Evolutionary conservation across 1,140 invertebrate species (phyloP).

Genomic region (Drosophila nigrodunni): DNA sequence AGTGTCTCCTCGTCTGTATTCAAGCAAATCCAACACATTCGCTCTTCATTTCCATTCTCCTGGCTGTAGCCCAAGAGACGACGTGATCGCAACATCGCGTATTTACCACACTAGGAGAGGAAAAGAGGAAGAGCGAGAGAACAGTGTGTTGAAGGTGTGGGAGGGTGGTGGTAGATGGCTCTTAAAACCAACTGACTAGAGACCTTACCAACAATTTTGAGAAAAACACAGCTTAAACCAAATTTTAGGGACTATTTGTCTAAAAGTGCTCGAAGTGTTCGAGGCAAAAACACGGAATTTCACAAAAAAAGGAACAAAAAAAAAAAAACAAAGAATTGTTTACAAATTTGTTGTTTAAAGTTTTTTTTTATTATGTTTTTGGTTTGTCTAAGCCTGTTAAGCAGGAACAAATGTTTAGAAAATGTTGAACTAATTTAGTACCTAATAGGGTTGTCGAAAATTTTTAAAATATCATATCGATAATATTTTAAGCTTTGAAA

Average conservation of each 20-base stretch:
- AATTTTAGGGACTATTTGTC: constrained; percentile 11
- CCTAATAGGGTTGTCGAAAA: too few species aligned
- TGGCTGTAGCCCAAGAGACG: neutral
- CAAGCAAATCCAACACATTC: constrained; percentile 70
- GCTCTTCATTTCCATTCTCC: constrained; percentile 31
- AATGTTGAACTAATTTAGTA: too few species aligned
- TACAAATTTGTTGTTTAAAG: neutral
- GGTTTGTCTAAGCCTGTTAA: neutral
- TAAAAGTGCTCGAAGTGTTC: constrained; percentile 7
- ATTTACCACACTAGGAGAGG: neutral
- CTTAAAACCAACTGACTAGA: too few species aligned
- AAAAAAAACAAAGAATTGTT: neutral
- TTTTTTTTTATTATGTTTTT: neutral
- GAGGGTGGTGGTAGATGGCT: too few species aligned
- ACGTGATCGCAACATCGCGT: neutral
- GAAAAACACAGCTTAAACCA: constrained; percentile 5
- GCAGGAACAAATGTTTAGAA: neutral
- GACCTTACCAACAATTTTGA: constrained; percentile 29
- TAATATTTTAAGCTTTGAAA: too few species aligned
- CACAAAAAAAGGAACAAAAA: neutral
- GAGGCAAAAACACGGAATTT: constrained; percentile 5
- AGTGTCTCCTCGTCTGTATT: constrained; percentile 49
- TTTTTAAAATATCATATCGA: too few species aligned
- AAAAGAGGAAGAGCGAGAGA: neutral
- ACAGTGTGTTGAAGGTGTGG: neutral